These are phyloP conservation scores for Siniperca scherzeri DNA, from an alignment of 2,797 vertebrate genomes.

Conservation along the genomic window DNA sequence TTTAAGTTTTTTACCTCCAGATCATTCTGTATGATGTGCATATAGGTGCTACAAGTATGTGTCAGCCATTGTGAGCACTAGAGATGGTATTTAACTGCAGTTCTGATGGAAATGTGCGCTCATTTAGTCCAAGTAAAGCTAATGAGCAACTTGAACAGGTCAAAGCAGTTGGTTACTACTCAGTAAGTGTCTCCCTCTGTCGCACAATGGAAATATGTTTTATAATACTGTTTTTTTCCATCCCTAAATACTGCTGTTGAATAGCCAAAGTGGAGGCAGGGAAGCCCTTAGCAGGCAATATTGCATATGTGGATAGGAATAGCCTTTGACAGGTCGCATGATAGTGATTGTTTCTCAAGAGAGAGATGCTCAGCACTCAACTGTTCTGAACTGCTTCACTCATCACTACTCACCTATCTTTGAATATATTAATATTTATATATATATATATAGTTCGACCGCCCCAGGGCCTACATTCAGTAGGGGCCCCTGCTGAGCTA, in stretches of 20 bases:
- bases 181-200: not conserved
- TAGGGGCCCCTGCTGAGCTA: too few relatives aligned
- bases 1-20: not conserved
- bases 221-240: slow-evolving; percentile 5
- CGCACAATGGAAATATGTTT: not conserved
- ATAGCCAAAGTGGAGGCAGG: slow-evolving; percentile 17
- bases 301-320: slow-evolving; percentile 11
- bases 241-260: not conserved
- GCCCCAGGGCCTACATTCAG: too few relatives aligned
- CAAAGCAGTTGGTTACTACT: slow-evolving; percentile 2
- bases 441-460: too few relatives aligned
- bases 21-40: not conserved
- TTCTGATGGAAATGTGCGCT: not conserved
- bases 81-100: slow-evolving; percentile 1
- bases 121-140: not conserved
- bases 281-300: slow-evolving; percentile 19
- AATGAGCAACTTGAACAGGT: not conserved
- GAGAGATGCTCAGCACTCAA: slow-evolving; percentile 1
- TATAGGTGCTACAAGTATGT: not conserved
- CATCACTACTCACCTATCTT: not conserved
- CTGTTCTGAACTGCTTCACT: slow-evolving; percentile 21
- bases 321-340: slow-evolving; percentile 21
- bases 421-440: too few relatives aligned
- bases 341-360: slow-evolving; percentile 16
- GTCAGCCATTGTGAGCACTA: not conserved